Base-by-base conservation (phyloP, 2,113 vertebrate species). In the Elaphurus davidianus region DNA sequence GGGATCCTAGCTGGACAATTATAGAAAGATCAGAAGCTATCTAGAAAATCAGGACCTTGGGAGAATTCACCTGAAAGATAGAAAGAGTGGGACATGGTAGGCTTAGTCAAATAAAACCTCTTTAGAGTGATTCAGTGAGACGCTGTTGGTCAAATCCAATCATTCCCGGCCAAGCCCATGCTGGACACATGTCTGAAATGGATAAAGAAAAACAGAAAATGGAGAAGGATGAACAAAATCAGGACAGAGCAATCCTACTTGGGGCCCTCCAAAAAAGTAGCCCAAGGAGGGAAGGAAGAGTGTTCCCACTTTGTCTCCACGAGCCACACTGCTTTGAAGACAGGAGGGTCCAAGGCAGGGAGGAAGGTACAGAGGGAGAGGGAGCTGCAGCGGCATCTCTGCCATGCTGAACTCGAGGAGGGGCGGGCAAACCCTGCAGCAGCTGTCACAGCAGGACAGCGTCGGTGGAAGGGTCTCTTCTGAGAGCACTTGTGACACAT, bases 291-390 rank as follows among this genome's bases (percentile, higher is more conserved):
- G 81, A 81, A 47, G 52, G 14, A 91, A 28, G 62, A 47, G 8
- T 11, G 21, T 45, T 76, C 30, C 89, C n/a, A 50, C 27, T 64
- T 82, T 12, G 25, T 17, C 43, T 27, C 30, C 47, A 28, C 62
- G 11, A 79, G 25, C 8, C 79, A 62, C 64, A 27, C 16, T 81
- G 30, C 52, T 52, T 21, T 82, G 50, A 30, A n/a, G 54, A 76
- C 17, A 50, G 0, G 0, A 47, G 71, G 25, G 17, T 57, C 55
- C 13, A 17, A 28, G 10, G 43, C 0, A 6, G 27, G 28, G 30
- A 47, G 19, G 19, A 50, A 93, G 47, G 3, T 15, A 13, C 33
- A 1, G 1, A 25, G 15, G 52, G 54, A 74, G 52, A 92, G 50
- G 15, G 3, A 27, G 15, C 47, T 50, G 8, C 25, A 33, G 0